phyloP scores from a whole-genome alignment of 2,797 vertebrate species.

The Limosa lapponica region DNA sequence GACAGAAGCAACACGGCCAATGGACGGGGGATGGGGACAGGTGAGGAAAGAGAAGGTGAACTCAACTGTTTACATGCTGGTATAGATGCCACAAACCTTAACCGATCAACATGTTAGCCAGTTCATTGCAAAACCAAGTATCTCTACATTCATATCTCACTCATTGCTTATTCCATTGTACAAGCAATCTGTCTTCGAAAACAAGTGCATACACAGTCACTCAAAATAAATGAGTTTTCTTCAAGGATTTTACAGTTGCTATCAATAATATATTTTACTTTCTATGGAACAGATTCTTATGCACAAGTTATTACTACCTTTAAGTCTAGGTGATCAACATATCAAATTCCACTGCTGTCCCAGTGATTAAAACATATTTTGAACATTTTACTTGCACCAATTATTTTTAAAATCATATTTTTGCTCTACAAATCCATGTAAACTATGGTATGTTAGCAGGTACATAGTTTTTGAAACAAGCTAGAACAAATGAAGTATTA shows the following conservation, averaged over 20 bases:
- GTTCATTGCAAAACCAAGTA: neutral
- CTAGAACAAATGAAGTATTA: neutral
- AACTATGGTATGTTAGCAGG: neutral
- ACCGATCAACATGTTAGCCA: neutral
- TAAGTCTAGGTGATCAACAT: neutral
- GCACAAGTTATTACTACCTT: neutral
- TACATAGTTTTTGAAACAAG: neutral
- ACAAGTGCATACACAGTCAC: neutral
- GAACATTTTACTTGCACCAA: neutral
- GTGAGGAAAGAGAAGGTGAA: neutral
- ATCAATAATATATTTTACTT: neutral
- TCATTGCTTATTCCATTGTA: neutral
- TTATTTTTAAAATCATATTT: neutral
- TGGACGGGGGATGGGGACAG: neutral
- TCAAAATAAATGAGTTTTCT: neutral
- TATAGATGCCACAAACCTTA: neutral
- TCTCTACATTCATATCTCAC: neutral
- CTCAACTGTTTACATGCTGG: neutral
- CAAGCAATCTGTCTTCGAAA: neutral
- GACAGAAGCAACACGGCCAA: neutral
- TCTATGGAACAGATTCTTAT: neutral
- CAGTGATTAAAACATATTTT: neutral
- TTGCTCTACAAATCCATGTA: neutral
- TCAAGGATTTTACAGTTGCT: neutral
- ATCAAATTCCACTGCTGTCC: neutral